Base-by-base conservation (phyloP, 1,140 invertebrate species). In the Saccostrea echinata region DNA sequence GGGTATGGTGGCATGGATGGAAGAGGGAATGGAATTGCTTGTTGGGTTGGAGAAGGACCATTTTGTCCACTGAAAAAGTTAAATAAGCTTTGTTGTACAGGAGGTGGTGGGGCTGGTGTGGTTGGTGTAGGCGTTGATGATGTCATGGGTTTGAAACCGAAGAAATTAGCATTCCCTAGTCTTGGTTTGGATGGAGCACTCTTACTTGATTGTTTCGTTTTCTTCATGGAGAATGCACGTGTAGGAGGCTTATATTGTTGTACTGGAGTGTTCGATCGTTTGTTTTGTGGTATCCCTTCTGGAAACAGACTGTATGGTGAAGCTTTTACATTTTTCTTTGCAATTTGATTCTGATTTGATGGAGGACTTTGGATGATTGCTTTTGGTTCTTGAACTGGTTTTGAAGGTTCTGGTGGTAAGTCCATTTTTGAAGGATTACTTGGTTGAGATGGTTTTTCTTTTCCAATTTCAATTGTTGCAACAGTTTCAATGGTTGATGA, bases 1-100 rank as follows among this genome's bases (percentile, higher is more conserved):
- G 68, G 68, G 27, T 76, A 76, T 6, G 68, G 68, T 11, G 68
- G 68, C 68, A 76, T 76, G 24, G 68, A 76, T 27, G 68, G 68
- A 30, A 76, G 27, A 30, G 24, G 24, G 27, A 76, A 76, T 16
- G 68, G 68, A 11, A 76, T 11, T 18, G 30, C 68, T 30, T 76
- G 68, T 33, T 76, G 68, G 27, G 68, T 13, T 76, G 24, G 68
- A 30, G 68, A 18, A 33, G 68, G 27, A 33, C 13, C 9, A 13
- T 76, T 76, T 76, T 33, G 68, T 76, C 68, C 68, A 30, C 27
- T 27, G 3, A 76, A 33, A 33, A 76, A 76, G 30, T 33, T 33
- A 76, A 76, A 76, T 3, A 76, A 33, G 68, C 27, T 30, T 30
- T 76, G 68, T 18, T 76, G 68, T 16, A 33, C 68, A 33, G 68